These are phyloP conservation scores for Malaclemys terrapin DNA, from an alignment of 2,113 vertebrate genomes.

Conservation along the genomic window DNA sequence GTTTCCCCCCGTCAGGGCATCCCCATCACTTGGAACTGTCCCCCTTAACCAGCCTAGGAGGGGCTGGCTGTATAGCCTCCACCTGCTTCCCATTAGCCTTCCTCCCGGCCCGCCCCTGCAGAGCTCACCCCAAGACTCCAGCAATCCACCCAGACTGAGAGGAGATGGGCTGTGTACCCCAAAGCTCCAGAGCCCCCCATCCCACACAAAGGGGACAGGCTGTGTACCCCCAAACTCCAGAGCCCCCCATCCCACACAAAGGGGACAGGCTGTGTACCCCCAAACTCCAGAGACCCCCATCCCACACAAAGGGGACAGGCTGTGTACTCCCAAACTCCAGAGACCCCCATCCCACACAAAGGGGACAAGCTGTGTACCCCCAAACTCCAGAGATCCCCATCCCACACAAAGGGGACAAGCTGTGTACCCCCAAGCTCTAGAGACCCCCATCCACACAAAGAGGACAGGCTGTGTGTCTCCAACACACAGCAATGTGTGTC, in stretches of 20 bases:
- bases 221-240: too few relatives aligned
- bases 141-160: not conserved
- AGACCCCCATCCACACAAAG: too few relatives aligned
- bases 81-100: constrained; percentile 63
- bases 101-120: not conserved
- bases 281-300: not conserved
- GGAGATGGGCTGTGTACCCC: not conserved
- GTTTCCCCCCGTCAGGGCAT: constrained; percentile 18
- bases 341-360: not conserved
- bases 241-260: too few relatives aligned
- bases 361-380: too few relatives aligned
- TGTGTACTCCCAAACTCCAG: not conserved
- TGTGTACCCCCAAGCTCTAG: too few relatives aligned
- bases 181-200: too few relatives aligned
- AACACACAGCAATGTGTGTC: too few relatives aligned
- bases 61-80: constrained; percentile 11
- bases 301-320: not conserved
- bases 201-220: too few relatives aligned
- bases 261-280: not conserved
- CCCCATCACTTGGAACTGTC: not conserved
- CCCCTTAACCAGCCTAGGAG: constrained; percentile 11
- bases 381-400: too few relatives aligned
- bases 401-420: too few relatives aligned
- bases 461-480: too few relatives aligned
- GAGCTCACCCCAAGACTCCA: not conserved